Base-by-base conservation (phyloP, 2,888 invertebrate species). In the Apocheima hispidaria region DNA sequence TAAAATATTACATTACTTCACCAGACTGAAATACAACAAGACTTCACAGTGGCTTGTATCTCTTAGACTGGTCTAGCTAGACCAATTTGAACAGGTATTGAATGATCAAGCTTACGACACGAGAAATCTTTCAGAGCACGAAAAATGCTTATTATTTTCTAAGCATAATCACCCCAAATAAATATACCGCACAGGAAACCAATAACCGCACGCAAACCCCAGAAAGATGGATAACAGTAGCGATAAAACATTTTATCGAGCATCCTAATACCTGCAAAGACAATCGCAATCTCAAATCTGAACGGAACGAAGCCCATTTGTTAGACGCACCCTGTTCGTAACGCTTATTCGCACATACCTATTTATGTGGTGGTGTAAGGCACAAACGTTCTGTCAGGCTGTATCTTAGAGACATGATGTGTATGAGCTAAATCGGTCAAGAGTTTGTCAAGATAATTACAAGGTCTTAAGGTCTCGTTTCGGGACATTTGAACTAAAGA, bases 301-400 rank as follows among this genome's bases (percentile, higher is more conserved):
- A 71, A 72, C 70, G 70, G 73, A 74, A 75, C 68, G 68, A 65
- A 73, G 68, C 56, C 71, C 77, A 83, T 82, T 82, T 80, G 76
- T 77, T 72, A 75, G 72, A 68, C 69, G 68, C 71, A 56, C 68
- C 71, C 65, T 69, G 73, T 73, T 74, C 70, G 69, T 67, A 73
- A 77, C 71, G 73, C 69, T 75, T 75, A 74, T 78, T 79, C 73
- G 72, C 76, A 74, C 74, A 67, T 77, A 69, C 70, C 74, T 73
- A 73, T 70, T 68, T 70, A 58, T 53, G 40, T 51, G 50, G 18
- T 62, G 71, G 75, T 52, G 2, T 54, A 74, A 72, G 69, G 57
- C 3, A 72, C 0, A 57, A 63, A 50, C 28, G 14, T 28, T 20
- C 6, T 10, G 40, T 18, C 18, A 36, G 16, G 16, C 26, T 26